These are phyloP conservation scores for Ecdyonurus torrentis DNA, from an alignment of 2,888 invertebrate species.

Conservation along the genomic window DNA sequence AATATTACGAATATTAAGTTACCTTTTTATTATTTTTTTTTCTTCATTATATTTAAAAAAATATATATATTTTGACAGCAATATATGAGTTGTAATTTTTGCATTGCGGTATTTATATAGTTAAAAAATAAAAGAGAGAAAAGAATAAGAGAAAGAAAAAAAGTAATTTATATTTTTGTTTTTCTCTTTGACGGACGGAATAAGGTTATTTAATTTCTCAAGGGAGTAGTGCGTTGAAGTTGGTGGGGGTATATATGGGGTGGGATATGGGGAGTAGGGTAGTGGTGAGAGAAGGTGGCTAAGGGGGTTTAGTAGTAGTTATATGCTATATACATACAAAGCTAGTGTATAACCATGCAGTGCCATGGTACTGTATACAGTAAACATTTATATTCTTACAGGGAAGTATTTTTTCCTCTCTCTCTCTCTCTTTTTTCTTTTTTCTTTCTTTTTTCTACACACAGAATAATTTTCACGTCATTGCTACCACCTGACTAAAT, in stretches of 20 bases:
- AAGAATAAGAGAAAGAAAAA: background rate
- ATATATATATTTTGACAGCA: background rate
- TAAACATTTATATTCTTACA: background rate
- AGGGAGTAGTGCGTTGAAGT: background rate
- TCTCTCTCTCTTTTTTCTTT: too few relatives aligned
- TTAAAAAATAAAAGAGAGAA: background rate
- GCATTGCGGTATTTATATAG: background rate
- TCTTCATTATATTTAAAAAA: too few relatives aligned
- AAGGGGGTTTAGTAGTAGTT: background rate
- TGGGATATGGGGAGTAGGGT: background rate
- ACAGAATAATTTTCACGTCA: background rate
- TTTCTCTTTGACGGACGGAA: conserved; percentile 1
- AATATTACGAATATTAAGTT: too few relatives aligned
- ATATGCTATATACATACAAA: background rate
- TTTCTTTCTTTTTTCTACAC: too few relatives aligned
- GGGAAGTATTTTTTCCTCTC: too few relatives aligned
- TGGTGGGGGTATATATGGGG: background rate
- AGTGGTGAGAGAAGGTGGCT: too few relatives aligned
- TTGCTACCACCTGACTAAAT: background rate
- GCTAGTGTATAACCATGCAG: background rate
- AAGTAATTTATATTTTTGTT: conserved; percentile 3
- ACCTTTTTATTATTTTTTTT: too few relatives aligned
- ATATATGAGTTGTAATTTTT: background rate
- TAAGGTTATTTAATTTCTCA: background rate
- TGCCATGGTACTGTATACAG: background rate